A percentile compares a stretch with the other conserved stretches of the same genome.
Evolutionary conservation across 2,113 vertebrate species (phyloP).

Genomic region (Piprites chloris): DNA sequence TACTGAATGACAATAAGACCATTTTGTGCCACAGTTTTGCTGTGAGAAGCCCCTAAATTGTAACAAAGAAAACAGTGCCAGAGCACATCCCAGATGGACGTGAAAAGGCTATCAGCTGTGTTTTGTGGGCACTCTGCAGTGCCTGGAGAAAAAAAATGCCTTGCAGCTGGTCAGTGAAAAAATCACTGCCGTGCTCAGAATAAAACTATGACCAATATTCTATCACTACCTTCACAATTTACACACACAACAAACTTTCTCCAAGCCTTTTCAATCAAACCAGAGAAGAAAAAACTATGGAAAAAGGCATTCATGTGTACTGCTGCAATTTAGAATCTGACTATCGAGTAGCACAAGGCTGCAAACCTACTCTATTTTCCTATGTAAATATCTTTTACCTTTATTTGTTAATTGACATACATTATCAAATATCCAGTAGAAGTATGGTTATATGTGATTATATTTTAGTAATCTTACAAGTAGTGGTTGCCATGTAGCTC

Average conservation of each 20-base stretch:
- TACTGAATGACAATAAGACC: background rate
- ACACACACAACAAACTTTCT: background rate
- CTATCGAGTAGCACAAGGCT: background rate
- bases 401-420: background rate
- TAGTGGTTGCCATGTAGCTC: background rate
- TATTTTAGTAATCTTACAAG: background rate
- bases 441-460: background rate
- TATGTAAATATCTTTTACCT: background rate
- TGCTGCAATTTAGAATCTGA: background rate
- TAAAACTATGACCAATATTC: background rate
- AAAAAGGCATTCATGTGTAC: background rate
- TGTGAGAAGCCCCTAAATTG: background rate
- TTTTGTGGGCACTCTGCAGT: background rate
- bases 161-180: slow-evolving; percentile 38
- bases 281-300: background rate
- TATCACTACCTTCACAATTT: background rate
- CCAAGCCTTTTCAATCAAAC: slow-evolving; percentile 9
- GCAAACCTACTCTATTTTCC: background rate
- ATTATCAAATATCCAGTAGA: background rate
- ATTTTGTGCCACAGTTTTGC: background rate
- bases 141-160: background rate
- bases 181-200: background rate
- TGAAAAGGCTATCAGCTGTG: background rate
- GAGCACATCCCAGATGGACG: slow-evolving; percentile 27
- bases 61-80: background rate